Conservation (phyloP, 2,797 vertebrate species). For the Sebastes matsubarae region DNA sequence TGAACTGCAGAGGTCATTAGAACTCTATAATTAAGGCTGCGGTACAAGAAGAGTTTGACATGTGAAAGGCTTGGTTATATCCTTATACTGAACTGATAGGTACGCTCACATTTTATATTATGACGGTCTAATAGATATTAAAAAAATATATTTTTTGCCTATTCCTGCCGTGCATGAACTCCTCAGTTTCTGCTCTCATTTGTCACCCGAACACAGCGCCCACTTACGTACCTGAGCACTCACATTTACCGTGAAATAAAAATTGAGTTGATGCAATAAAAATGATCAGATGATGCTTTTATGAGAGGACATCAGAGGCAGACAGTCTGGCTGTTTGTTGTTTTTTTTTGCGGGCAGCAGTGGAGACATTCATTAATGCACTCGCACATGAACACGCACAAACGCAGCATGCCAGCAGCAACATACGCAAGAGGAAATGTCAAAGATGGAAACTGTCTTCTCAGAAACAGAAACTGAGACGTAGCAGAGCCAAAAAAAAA, state of each 20-base stretch:
- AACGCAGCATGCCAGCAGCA: conserved; percentile 17
- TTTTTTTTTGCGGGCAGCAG: conserved; percentile 5
- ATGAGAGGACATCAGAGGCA: conserved; percentile 46
- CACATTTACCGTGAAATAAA: neutral
- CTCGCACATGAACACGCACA: neutral
- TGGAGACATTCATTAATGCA: conserved; percentile 33
- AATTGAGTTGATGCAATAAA: conserved; percentile 23
- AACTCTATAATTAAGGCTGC: neutral
- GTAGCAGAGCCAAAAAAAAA: neutral
- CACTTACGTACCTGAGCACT: neutral
- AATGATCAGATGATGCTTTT: conserved; percentile 19
- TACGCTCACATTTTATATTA: neutral
- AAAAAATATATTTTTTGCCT: neutral
- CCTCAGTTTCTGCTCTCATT: neutral
- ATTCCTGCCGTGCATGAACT: neutral
- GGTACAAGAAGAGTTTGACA: neutral
- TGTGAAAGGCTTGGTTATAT: neutral
- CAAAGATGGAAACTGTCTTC: conserved; percentile 12
- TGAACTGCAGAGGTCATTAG: neutral
- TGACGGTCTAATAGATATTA: neutral
- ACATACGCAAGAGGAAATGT: conserved; percentile 3
- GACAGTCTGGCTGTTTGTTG: conserved; percentile 49
- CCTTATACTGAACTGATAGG: neutral
- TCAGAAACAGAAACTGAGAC: conserved; percentile 3
- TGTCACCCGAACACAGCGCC: neutral